Evolutionary conservation across 1,140 invertebrate genomes (phyloP), one percentile per base, ranked within the genome.

Genomic region (Ceratosolen solmsi): DNA sequence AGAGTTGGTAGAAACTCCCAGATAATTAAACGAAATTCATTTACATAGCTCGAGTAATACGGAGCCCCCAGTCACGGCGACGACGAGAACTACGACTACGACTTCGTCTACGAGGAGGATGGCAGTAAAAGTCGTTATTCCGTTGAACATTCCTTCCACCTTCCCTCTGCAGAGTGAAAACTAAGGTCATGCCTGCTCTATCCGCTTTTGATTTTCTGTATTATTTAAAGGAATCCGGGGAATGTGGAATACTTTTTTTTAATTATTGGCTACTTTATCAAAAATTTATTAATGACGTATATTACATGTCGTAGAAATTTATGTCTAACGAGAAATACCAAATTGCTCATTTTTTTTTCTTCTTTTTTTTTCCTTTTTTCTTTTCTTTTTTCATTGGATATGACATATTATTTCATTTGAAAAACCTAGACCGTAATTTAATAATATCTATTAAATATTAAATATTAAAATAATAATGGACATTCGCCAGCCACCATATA

Each of bases 1-100:
- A 27, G 73, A 60, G 38, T 7, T 22, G 36, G 46, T 30, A 51
- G 75, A 79, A 82, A 79, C 76, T 83, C 84, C 83, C 84, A 82
- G 86, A 89, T 90, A 91, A 91, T 90, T 91, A 90, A 90, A 91
- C 90, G 88, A 91, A 91, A 90, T 91, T 91, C 90, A 91, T 91
- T 91, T 91, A 90, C 90, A 91, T 91, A 91, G 89, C 89, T 90
- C 83, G 83, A 86, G 89, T 91, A 91, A 91, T 90, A 89, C 88
- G 86, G 84, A 84, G 80, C 74, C 72, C n/a, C 74, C 27, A 77
- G 80, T 75, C 83, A 65, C 81, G 78, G 63, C 82, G 83, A 73
- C 41, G 13, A 46, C 41, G 41, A 13, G 41, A 46, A 76, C 70
- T 56, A 54, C 80, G 22, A 76, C 60, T 68, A 58, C 30, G 68